Percentiles rank a stretch among this genome's conserved stretches.
Conservation (phyloP, 2,888 invertebrate species). For the Sylvicola cinctus region DNA sequence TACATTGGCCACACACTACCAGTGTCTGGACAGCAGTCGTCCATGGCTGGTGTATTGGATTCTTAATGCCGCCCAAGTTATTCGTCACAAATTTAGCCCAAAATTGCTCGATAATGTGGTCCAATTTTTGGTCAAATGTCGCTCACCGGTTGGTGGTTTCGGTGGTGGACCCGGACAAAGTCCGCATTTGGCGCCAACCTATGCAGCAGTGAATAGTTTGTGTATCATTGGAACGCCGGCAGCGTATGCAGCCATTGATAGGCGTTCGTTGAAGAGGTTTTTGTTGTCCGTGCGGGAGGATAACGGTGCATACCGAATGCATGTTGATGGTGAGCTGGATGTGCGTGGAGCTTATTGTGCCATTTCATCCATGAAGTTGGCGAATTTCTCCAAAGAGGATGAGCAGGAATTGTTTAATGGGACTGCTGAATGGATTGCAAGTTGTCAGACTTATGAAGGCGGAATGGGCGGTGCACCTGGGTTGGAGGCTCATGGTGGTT, state of each 20-base stretch:
- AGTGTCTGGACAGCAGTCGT: slow-evolving; percentile 81
- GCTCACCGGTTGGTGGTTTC: slow-evolving; percentile 51
- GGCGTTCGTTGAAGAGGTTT: slow-evolving; percentile 47
- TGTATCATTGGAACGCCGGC: slow-evolving; percentile 74
- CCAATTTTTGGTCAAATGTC: slow-evolving; percentile 33
- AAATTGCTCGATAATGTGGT: slow-evolving; percentile 31
- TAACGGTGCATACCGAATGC: slow-evolving; percentile 85
- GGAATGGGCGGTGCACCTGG: slow-evolving; percentile 90
- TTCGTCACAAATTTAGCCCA: slow-evolving; percentile 40
- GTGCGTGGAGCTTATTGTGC: slow-evolving; percentile 97
- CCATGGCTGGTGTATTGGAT: slow-evolving; percentile 98
- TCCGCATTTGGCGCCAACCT: slow-evolving; percentile 91
- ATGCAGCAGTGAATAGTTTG: slow-evolving; percentile 87
- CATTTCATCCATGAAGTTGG: slow-evolving; percentile 63
- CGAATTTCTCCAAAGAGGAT: slow-evolving; percentile 43
- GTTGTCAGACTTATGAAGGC: slow-evolving; percentile 97
- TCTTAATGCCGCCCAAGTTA: slow-evolving; percentile 66
- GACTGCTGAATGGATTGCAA: slow-evolving; percentile 81
- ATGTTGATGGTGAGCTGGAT: slow-evolving; percentile 82
- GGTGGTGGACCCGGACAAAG: slow-evolving; percentile 86
- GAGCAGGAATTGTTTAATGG: slow-evolving; percentile 58
- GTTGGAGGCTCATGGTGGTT: slow-evolving; percentile 98
- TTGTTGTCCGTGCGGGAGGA: slow-evolving; percentile 53
- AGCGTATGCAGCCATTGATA: slow-evolving; percentile 73
- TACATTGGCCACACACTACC: slow-evolving; percentile 46